Evolutionary conservation across 2,888 invertebrate genomes (phyloP).

Genomic region (Leptinotarsa rubiginosa): DNA sequence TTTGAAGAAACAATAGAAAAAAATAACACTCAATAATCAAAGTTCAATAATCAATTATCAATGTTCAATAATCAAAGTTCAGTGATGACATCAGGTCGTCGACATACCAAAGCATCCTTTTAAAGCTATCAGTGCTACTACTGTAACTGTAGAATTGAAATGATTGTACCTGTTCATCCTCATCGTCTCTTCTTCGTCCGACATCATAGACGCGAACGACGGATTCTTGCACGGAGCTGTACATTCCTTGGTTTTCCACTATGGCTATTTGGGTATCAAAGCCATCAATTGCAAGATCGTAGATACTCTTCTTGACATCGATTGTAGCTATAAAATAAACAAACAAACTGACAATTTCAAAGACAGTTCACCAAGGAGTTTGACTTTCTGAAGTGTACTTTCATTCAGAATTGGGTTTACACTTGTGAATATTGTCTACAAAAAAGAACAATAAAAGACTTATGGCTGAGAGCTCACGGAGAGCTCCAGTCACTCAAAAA

Average conservation of each 20-base stretch:
- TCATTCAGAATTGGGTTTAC: too few species aligned
- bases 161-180: slow-evolving; percentile 81
- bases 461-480: too few species aligned
- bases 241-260: slow-evolving; percentile 89
- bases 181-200: slow-evolving; percentile 86
- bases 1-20: not conserved
- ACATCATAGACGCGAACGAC: slow-evolving; percentile 93
- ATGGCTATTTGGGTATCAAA: slow-evolving; percentile 89
- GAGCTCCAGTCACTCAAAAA: too few species aligned
- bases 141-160: not conserved
- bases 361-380: too few species aligned
- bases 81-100: not conserved
- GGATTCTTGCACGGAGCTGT: slow-evolving; percentile 88
- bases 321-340: slow-evolving; percentile 78
- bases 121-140: slow-evolving; percentile 1
- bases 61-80: not conserved
- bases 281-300: slow-evolving; percentile 85
- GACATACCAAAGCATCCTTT: not conserved
- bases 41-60: not conserved
- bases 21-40: not conserved
- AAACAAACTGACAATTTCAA: too few species aligned
- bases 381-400: too few species aligned
- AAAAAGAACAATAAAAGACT: too few species aligned
- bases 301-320: slow-evolving; percentile 91
- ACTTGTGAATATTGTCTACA: too few species aligned